Conservation (phyloP, 2,888 invertebrate genomes). For the Phaonia tiefii region DNA sequence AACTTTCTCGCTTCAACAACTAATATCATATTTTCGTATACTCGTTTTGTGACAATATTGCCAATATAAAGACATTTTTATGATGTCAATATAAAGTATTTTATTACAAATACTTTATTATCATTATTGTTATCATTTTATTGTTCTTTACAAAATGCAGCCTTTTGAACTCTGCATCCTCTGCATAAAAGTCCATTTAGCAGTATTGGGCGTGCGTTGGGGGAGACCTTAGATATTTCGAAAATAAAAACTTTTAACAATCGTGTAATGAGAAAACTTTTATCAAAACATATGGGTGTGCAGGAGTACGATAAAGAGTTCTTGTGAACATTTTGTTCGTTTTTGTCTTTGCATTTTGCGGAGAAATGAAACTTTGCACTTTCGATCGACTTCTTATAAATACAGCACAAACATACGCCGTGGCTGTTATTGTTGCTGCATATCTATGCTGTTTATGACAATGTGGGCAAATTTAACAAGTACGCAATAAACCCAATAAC, state of each 20-base stretch:
- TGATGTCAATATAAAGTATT: background rate
- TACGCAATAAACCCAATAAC: background rate
- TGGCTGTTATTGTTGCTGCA: background rate
- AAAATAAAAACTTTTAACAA: conserved; percentile 55
- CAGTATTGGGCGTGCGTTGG: background rate
- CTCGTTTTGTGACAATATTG: too few relatives aligned
- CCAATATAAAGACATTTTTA: too few relatives aligned
- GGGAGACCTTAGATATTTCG: background rate
- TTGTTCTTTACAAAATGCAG: background rate
- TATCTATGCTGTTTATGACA: conserved; percentile 7
- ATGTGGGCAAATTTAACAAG: background rate
- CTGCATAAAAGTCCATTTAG: background rate
- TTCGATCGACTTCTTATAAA: conserved; percentile 1
- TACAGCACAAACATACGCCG: too few relatives aligned
- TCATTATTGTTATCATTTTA: background rate
- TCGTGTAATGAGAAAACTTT: conserved; percentile 67
- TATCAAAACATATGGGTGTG: background rate
- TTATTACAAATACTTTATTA: background rate
- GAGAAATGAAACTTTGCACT: conserved; percentile 1
- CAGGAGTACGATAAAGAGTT: background rate
- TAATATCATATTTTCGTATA: too few relatives aligned
- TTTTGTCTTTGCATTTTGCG: background rate
- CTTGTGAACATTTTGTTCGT: background rate
- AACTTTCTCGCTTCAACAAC: too few relatives aligned
- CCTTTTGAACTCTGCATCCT: background rate